A percentile compares a stretch with the other conserved stretches of the same genome.
Conservation (phyloP, 2,797 vertebrate genomes). For the Hemibagrus guttatus region DNA sequence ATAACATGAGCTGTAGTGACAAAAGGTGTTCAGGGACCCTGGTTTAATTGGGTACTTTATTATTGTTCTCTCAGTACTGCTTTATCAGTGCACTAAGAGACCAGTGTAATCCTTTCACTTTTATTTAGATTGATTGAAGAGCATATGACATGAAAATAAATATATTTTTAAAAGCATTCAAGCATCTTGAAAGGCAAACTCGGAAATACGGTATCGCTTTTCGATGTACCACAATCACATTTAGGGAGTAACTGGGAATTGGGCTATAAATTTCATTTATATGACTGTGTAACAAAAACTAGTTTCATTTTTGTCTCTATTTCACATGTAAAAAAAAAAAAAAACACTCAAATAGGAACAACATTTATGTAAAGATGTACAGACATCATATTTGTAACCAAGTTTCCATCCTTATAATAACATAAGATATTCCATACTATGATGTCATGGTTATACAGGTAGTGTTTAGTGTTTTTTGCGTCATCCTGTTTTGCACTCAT, state of each 20-base stretch:
- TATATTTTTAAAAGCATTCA: not conserved
- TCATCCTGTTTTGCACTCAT: not conserved
- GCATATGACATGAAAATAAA: not conserved
- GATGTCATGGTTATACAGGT: too few species aligned
- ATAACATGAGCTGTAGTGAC: constrained; percentile 14
- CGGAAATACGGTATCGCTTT: not conserved
- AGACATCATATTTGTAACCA: not conserved
- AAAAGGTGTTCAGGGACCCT: constrained; percentile 15
- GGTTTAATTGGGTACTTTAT: constrained; percentile 25
- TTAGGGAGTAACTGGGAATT: not conserved
- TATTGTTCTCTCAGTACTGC: constrained; percentile 2
- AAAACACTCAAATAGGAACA: not conserved
- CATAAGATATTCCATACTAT: too few species aligned
- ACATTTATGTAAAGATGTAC: not conserved
- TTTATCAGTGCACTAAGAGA: not conserved
- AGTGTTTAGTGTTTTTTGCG: too few species aligned
- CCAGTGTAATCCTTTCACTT: constrained; percentile 4
- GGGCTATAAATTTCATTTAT: not conserved
- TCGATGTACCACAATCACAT: not conserved
- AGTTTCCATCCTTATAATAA: not conserved
- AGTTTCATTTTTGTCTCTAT: not conserved
- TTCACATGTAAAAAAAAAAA: not conserved
- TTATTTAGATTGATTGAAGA: not conserved
- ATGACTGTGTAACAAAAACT: not conserved
- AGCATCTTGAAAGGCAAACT: not conserved